Base-by-base conservation (phyloP, 1,140 invertebrate species). In the Scaptomyza hsui region DNA sequence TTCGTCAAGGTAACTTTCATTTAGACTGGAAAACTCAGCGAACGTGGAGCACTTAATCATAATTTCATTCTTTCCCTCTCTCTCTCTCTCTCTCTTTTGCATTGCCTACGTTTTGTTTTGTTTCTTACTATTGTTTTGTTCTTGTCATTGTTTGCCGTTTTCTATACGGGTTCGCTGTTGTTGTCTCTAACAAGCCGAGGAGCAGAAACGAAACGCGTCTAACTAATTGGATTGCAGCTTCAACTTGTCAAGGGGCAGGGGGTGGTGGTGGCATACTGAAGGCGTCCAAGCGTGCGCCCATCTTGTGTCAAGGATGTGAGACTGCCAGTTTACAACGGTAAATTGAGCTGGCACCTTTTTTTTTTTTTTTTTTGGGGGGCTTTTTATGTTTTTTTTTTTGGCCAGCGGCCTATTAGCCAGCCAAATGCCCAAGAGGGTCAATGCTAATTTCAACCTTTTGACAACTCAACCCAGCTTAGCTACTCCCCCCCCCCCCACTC, bases 1-100 rank as follows among this genome's bases (percentile, higher is more conserved):
- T 83, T 89, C 83, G 83, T 89, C 83, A 89, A 89, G 83, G 83
- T 89, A 89, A 89, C 83, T 89, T 89, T 89, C 83, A 89, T 89
- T 89, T 89, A 77, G 88, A 75, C 72, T 81, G 75, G 78, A 78
- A 88, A 83, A 83, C 70, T 61, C 45, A 78, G 48, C 64, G 63
- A 75, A 76, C 79, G 78, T 83, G 69, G 68, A 65, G 69, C 79
- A 79, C 69, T 83, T 89, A 76, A 79, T 89, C 72, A 83, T 79
- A 89, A 89, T 85, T 88, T 76, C 82, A 69, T 78, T 78, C 77
- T 71, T 64, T 64, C 56, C 9, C 4, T 21, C 19, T 21, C 26
- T 9, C 7, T 29, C 7, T 29, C 26, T 29, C 26, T 29, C 0
- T 29, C 6, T 29, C 26, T 29, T 9, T 29, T 9, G 60, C 37